These are phyloP conservation scores for Melanostigma gelatinosum DNA, from an alignment of 2,113 vertebrate genomes.

Conservation along the genomic window DNA sequence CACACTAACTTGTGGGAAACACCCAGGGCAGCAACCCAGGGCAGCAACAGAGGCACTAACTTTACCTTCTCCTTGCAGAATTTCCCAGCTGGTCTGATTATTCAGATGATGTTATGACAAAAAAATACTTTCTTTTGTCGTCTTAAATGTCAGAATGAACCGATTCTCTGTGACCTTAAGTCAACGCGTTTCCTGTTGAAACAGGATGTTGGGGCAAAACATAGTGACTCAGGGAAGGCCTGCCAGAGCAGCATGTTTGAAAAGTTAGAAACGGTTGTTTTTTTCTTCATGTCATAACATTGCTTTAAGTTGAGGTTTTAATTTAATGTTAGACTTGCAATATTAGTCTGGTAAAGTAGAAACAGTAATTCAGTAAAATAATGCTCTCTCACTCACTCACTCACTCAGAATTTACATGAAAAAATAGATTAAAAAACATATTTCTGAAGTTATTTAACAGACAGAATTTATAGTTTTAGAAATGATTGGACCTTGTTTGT, in stretches of 20 bases:
- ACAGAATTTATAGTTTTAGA: not conserved
- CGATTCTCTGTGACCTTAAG: not conserved
- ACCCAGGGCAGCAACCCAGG: too few relatives aligned
- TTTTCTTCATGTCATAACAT: too few relatives aligned
- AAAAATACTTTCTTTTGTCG: not conserved
- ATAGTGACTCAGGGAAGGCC: not conserved
- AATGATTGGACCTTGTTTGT: not conserved
- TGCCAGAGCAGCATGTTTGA: not conserved
- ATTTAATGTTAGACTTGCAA: too few relatives aligned
- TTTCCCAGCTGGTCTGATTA: not conserved
- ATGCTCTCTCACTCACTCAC: too few relatives aligned
- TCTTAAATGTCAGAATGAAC: not conserved
- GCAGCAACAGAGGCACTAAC: too few relatives aligned
- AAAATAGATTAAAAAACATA: too few relatives aligned
- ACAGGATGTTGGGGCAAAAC: conserved; percentile 1
- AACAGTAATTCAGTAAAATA: too few relatives aligned
- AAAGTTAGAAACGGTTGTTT: not conserved
- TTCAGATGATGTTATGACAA: not conserved
- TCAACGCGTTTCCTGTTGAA: not conserved
- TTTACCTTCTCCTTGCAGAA: not conserved
- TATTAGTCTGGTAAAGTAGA: too few relatives aligned
- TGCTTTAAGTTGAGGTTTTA: too few relatives aligned
- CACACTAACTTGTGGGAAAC: too few relatives aligned
- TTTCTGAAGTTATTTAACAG: not conserved
- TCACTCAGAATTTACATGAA: too few relatives aligned